phyloP scores from a whole-genome alignment of 1,140 invertebrate genomes.

The Colletes latitarsis region DNA sequence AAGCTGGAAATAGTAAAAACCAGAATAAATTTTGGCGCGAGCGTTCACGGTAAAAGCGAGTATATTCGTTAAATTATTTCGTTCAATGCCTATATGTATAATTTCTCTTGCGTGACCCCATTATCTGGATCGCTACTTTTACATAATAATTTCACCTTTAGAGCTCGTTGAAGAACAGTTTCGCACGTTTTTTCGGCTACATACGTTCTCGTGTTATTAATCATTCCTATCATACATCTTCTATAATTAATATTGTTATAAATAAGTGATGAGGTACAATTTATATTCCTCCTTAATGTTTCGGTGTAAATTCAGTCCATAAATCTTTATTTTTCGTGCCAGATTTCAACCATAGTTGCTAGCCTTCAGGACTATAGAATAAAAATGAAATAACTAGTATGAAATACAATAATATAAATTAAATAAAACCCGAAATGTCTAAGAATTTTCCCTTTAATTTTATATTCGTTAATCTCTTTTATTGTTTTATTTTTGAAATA shows the following conservation, averaged over 20 bases:
- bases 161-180: conserved; percentile 27
- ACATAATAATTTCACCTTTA: conserved; percentile 56
- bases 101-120: conserved; percentile 41
- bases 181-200: conserved; percentile 25
- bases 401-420: too few species aligned
- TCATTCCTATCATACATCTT: not conserved
- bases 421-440: too few species aligned
- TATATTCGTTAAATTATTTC: conserved; percentile 51
- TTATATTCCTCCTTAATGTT: too few species aligned
- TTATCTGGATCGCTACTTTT: conserved; percentile 48
- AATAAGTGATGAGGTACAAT: too few species aligned
- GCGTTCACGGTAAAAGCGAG: conserved; percentile 27
- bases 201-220: not conserved
- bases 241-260: not conserved
- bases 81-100: conserved; percentile 14
- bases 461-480: too few species aligned
- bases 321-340: too few species aligned
- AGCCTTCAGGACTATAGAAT: too few species aligned
- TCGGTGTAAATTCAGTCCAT: too few species aligned
- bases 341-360: too few species aligned
- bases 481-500: too few species aligned
- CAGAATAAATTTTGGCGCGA: conserved; percentile 9
- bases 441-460: too few species aligned
- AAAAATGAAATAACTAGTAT: too few species aligned
- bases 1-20: not conserved